Evolutionary conservation across 2,888 invertebrate species (phyloP).

Genomic region (Diarsia dahlii): DNA sequence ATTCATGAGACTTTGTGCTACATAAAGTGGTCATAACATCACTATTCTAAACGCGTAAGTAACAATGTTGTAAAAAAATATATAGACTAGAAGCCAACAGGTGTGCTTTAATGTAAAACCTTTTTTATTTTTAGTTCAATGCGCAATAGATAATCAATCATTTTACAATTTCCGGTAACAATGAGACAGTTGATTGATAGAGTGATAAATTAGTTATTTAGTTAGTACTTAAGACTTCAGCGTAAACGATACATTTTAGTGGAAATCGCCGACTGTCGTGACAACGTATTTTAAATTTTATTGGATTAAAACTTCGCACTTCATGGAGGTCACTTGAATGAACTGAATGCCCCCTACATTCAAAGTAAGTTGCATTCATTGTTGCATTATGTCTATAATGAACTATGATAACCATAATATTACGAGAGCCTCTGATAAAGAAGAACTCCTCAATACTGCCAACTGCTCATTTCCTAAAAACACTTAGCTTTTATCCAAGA

Average conservation of each 20-base stretch:
- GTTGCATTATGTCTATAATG: too few relatives aligned
- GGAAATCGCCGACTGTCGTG: not conserved
- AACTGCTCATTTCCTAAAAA: too few relatives aligned
- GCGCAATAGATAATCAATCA: slow-evolving; percentile 20
- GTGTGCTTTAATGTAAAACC: slow-evolving; percentile 5
- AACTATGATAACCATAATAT: too few relatives aligned
- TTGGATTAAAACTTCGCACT: not conserved
- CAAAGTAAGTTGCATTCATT: too few relatives aligned
- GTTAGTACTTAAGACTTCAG: too few relatives aligned
- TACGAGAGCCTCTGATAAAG: too few relatives aligned
- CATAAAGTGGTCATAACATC: slow-evolving; percentile 14
- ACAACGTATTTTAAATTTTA: not conserved
- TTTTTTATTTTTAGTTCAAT: slow-evolving; percentile 18
- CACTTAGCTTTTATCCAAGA: too few relatives aligned
- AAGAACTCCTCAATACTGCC: too few relatives aligned
- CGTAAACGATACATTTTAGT: too few relatives aligned
- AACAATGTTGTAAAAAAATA: not conserved
- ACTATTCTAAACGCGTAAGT: slow-evolving; percentile 23
- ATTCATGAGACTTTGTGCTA: not conserved
- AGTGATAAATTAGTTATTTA: not conserved
- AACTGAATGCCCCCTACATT: not conserved
- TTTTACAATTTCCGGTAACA: slow-evolving; percentile 27
- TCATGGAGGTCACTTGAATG: not conserved
- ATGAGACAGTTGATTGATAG: not conserved
- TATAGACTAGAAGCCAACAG: slow-evolving; percentile 14